These are phyloP conservation scores for Pollenia griseotomentosa DNA, from an alignment of 2,888 invertebrate genomes.

Conservation along the genomic window DNA sequence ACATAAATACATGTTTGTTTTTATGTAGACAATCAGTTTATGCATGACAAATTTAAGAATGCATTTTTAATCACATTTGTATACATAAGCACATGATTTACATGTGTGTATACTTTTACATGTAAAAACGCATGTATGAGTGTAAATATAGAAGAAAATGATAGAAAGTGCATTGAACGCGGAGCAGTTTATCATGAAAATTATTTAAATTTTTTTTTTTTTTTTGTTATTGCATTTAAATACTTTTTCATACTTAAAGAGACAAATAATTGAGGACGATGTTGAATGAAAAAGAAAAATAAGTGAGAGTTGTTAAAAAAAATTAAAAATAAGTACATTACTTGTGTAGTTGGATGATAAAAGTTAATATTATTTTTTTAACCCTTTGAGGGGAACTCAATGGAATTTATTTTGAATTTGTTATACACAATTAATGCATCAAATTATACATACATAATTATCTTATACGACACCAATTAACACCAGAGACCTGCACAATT, in stretches of 20 bases:
- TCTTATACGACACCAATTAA: too few species aligned
- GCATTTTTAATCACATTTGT: slow-evolving; percentile 6
- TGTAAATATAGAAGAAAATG: slow-evolving; percentile 1
- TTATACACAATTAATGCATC: too few species aligned
- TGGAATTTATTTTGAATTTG: not conserved
- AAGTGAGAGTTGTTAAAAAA: not conserved
- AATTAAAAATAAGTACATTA: not conserved
- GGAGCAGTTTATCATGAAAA: slow-evolving; percentile 41
- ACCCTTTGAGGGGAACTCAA: not conserved
- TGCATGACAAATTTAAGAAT: slow-evolving; percentile 17
- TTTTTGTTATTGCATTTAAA: not conserved
- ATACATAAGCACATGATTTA: not conserved
- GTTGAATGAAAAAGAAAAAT: not conserved
- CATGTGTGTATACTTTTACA: not conserved
- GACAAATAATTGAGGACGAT: slow-evolving; percentile 11
- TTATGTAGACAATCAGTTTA: not conserved
- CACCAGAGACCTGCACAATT: too few species aligned
- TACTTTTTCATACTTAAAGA: not conserved
- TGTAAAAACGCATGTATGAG: not conserved
- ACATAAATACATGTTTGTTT: not conserved
- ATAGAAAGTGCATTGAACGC: slow-evolving; percentile 62
- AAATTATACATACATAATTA: too few species aligned
- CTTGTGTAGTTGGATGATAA: too few species aligned
- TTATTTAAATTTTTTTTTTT: too few species aligned
- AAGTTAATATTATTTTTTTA: not conserved